Conservation (phyloP, 2,797 vertebrate species). For the Leuciscus waleckii region DNA sequence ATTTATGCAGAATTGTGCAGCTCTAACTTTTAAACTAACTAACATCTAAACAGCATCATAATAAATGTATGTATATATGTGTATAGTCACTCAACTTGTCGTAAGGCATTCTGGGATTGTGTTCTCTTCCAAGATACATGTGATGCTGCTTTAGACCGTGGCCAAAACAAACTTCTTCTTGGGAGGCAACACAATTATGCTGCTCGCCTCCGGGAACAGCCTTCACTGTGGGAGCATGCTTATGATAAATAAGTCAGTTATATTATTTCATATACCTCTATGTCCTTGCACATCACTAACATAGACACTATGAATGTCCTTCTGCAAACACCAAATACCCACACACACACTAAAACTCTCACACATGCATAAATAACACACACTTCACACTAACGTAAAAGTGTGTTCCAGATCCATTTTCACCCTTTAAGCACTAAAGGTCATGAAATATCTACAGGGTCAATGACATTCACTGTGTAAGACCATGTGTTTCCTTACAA, state of each 20-base stretch:
- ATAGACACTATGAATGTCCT: slow-evolving; percentile 23
- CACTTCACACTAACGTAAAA: slow-evolving; percentile 47
- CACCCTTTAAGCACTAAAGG: slow-evolving; percentile 55
- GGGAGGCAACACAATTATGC: background rate
- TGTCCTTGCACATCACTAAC: slow-evolving; percentile 37
- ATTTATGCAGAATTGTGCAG: too few relatives aligned
- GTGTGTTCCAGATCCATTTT: slow-evolving; percentile 54
- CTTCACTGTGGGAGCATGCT: slow-evolving; percentile 3
- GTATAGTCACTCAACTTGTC: background rate
- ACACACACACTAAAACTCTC: slow-evolving; percentile 55
- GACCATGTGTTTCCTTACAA: slow-evolving; percentile 31
- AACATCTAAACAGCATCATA: too few relatives aligned
- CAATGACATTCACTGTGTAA: slow-evolving; percentile 43
- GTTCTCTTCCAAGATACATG: background rate
- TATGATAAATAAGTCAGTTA: slow-evolving; percentile 18
- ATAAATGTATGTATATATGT: too few relatives aligned
- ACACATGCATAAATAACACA: slow-evolving; percentile 49
- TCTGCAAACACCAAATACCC: slow-evolving; percentile 31
- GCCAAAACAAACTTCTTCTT: background rate
- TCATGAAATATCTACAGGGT: slow-evolving; percentile 45
- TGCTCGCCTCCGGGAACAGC: background rate
- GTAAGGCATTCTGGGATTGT: background rate
- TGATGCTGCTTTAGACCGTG: background rate
- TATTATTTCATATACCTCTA: slow-evolving; percentile 13
- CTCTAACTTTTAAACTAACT: too few relatives aligned